phyloP scores from a whole-genome alignment of 1,140 invertebrate genomes.

The Tetranychus cinnabarinus region DNA sequence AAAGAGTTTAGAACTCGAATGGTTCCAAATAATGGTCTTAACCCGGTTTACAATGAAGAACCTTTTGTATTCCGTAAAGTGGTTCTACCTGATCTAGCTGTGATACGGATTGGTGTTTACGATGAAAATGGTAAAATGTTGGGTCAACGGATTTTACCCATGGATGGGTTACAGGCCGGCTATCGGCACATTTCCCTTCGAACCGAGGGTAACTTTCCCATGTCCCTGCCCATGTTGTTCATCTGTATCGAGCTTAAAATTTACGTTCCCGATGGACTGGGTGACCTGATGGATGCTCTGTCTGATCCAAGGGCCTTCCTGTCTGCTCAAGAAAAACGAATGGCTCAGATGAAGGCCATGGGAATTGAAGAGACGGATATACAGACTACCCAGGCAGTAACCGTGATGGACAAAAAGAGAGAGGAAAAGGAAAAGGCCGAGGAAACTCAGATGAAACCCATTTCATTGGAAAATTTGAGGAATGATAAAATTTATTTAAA shows the following conservation, averaged over 20 bases:
- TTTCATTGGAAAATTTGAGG: conserved; percentile 66
- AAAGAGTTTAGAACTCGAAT: conserved; percentile 91
- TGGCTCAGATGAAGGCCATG: conserved; percentile 76
- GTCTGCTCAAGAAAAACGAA: conserved; percentile 60
- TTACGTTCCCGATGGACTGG: conserved; percentile 96
- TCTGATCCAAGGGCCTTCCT: conserved; percentile 83
- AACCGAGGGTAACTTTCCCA: conserved; percentile 96
- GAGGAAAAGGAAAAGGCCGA: conserved; percentile 12
- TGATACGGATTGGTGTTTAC: conserved; percentile 90
- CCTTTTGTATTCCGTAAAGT: conserved; percentile 94
- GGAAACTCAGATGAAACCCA: conserved; percentile 55
- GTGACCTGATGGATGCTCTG: conserved; percentile 90
- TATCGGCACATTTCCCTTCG: conserved; percentile 91
- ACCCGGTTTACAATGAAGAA: conserved; percentile 95
- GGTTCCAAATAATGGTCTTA: conserved; percentile 86
- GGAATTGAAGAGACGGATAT: conserved; percentile 64
- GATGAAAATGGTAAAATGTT: conserved; percentile 92
- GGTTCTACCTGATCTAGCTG: conserved; percentile 88
- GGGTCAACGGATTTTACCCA: conserved; percentile 84
- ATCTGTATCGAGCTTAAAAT: conserved; percentile 98
- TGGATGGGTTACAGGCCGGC: conserved; percentile 89
- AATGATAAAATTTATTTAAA: conserved; percentile 84
- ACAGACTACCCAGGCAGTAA: conserved; percentile 14
- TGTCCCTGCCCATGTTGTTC: conserved; percentile 94
- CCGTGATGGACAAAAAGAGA: neutral